These are phyloP conservation scores for Cydia pomonella DNA, from an alignment of 1,140 invertebrate species.

Conservation along the genomic window DNA sequence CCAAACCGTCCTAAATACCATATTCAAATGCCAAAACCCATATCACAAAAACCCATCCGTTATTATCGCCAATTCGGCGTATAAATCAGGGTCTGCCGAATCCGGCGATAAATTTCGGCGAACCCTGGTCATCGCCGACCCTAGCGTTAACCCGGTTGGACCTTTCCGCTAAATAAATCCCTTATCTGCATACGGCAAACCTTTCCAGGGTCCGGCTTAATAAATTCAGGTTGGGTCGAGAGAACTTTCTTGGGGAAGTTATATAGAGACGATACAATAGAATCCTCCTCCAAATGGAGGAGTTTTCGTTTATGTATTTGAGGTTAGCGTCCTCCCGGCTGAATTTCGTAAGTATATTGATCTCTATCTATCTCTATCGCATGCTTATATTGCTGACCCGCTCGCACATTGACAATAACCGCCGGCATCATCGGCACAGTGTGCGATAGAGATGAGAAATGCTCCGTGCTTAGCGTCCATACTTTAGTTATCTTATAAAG, in stretches of 20 bases:
- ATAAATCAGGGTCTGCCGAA: conserved; percentile 75
- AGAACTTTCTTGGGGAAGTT: conserved; percentile 61
- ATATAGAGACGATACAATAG: conserved; percentile 53
- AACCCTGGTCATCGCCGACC: conserved; percentile 76
- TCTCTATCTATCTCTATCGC: too few species aligned
- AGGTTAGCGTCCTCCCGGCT: too few species aligned
- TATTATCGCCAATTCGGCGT: conserved; percentile 69
- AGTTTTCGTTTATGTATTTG: too few species aligned
- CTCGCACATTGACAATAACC: too few species aligned
- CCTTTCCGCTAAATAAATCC: conserved; percentile 80
- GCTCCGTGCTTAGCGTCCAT: too few species aligned
- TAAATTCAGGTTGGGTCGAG: conserved; percentile 78
- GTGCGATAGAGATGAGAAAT: too few species aligned
- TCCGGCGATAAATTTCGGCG: conserved; percentile 74
- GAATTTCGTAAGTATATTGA: too few species aligned
- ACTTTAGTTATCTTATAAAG: too few species aligned
- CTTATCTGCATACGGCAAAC: conserved; percentile 80
- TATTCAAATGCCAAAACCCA: conserved; percentile 32
- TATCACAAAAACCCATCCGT: conserved; percentile 43
- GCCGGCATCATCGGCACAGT: too few species aligned
- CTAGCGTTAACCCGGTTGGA: conserved; percentile 74
- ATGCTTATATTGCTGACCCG: too few species aligned
- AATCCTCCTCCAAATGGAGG: too few species aligned
- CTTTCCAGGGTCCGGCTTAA: conserved; percentile 79
- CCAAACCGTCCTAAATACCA: conserved; percentile 30